Percentiles rank a stretch among this genome's conserved stretches.
These are phyloP conservation scores for Eriocheir sinensis DNA, from an alignment of 1,140 invertebrate species.

Conservation along the genomic window DNA sequence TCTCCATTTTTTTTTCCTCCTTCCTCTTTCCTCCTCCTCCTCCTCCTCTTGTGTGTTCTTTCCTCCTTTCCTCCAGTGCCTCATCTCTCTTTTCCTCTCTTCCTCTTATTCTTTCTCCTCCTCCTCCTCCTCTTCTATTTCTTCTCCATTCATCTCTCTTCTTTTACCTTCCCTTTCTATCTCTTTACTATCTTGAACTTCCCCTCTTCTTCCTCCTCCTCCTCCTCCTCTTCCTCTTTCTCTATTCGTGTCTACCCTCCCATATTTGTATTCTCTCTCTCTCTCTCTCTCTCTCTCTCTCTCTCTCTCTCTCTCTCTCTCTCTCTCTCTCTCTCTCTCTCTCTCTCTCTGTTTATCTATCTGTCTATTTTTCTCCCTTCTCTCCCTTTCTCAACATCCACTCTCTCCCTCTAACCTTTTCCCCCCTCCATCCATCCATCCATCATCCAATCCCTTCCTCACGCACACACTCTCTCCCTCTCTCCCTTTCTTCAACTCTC, in stretches of 20 bases:
- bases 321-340: background rate
- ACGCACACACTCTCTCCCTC: background rate
- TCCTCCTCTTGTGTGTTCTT: background rate
- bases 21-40: background rate
- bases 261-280: background rate
- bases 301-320: background rate
- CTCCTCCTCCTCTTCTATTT: background rate
- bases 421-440: background rate
- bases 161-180: background rate
- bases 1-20: background rate
- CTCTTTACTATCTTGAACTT: background rate
- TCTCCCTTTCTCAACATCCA: background rate
- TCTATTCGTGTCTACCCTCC: background rate
- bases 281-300: background rate
- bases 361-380: background rate
- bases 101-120: background rate
- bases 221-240: background rate
- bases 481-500: background rate
- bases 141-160: background rate
- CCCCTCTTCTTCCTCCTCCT: background rate
- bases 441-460: background rate
- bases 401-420: background rate
- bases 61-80: background rate
- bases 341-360: background rate
- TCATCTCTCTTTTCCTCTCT: background rate